Conservation (phyloP, 2,888 invertebrate species). For the Neocrepidodera transversa region DNA sequence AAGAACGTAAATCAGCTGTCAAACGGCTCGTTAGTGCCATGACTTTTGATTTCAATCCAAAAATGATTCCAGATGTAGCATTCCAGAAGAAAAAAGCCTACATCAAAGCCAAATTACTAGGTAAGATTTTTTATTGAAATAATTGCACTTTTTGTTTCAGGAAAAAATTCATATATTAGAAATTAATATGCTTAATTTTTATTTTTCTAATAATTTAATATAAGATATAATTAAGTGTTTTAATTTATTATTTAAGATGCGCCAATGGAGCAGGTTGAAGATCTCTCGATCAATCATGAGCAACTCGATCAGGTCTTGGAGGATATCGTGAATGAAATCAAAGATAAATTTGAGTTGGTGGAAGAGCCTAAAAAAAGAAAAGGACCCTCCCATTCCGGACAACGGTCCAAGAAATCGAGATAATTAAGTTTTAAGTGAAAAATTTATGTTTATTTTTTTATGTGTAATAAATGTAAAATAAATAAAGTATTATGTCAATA, state of each 20-base stretch:
- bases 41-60: slow-evolving; percentile 45
- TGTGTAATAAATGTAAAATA: too few species aligned
- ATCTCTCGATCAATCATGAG: slow-evolving; percentile 27
- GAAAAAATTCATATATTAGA: too few species aligned
- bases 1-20: slow-evolving; percentile 25
- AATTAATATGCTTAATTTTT: too few species aligned
- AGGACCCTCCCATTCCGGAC: slow-evolving; percentile 7
- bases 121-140: too few species aligned
- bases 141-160: too few species aligned
- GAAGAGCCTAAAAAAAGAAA: slow-evolving; percentile 32
- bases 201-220: too few species aligned
- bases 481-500: too few species aligned
- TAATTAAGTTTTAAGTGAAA: not conserved
- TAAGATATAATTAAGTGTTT: too few species aligned
- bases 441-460: too few species aligned
- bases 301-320: slow-evolving; percentile 37
- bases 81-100: slow-evolving; percentile 44
- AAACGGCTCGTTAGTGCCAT: slow-evolving; percentile 41
- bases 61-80: slow-evolving; percentile 40
- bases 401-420: not conserved
- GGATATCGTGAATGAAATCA: slow-evolving; percentile 33
- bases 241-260: slow-evolving; percentile 32
- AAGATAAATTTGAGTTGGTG: slow-evolving; percentile 25
- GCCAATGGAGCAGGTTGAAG: slow-evolving; percentile 39
- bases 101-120: slow-evolving; percentile 45